Evolutionary conservation across 1,140 invertebrate genomes (phyloP), one percentile per base, ranked within the genome.

Genomic region (Drosophila erecta): DNA sequence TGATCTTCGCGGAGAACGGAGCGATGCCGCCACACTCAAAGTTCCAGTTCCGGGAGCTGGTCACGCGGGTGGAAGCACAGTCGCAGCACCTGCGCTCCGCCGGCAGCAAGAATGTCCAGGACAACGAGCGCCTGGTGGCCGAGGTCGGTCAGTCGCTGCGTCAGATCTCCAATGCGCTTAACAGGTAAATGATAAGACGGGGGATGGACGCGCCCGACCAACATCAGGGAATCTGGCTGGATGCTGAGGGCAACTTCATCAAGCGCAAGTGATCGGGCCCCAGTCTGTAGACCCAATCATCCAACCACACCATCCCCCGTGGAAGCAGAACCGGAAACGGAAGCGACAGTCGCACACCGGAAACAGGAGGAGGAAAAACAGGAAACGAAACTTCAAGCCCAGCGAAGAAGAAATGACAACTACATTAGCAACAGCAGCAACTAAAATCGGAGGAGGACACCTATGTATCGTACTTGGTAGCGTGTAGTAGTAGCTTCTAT

Each of bases 1-100:
- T 94, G 40, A 94, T 94, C 41, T 96, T 96, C 57, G 94, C 94
- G 1, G 93, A 94, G 62, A 95, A 96, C 66, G 93, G 93, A 35
- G 94, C 96, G 3, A 96, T 97, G 70, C 95, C 97, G 17, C 96
- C 97, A 15, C 97, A 97, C 86, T 95, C 96, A 27, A 96, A 97
- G 60, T 98, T 98, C 91, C 97, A 97, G 77, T 96, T 98, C 81
- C 95, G 97, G 10, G 97, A 98, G 90, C 93, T 98, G 56, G 94
- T 98, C 4, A 95, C 95, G 0, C 93, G 96, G 8, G 93, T 99
- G 22, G 97, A 98, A 90, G 94, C 94, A 2, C 96, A 98, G 90
- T 96, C 96, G 20, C 94, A 96, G 70, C 94, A 95, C 77, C 85
- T 97, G 57, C 94, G 96, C 46, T 95, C 95, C 2, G 95, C 96